Evolutionary conservation across 2,888 invertebrate genomes (phyloP).

Genomic region (Isotomurus palustris): DNA sequence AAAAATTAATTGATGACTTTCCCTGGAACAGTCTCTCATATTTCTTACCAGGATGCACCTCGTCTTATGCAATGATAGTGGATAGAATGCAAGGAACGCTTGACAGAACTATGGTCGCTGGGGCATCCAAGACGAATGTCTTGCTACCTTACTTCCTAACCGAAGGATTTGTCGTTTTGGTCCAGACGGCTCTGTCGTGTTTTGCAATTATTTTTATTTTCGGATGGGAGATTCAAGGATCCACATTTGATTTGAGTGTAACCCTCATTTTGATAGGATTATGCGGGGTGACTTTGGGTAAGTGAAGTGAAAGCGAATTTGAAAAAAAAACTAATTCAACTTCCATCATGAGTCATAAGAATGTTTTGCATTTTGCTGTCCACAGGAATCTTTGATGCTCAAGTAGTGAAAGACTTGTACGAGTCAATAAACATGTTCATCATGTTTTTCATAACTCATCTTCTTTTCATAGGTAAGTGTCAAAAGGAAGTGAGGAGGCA

Average conservation of each 20-base stretch:
- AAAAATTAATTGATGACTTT: too few relatives aligned
- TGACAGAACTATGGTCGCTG: constrained; percentile 15
- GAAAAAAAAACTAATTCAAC: neutral
- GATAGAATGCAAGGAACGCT: constrained; percentile 32
- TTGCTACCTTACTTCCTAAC: neutral
- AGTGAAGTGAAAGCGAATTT: too few relatives aligned
- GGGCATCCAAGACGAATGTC: constrained; percentile 1
- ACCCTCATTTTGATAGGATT: neutral
- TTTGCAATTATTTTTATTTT: neutral
- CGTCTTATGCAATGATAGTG: constrained; percentile 19
- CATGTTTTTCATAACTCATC: too few relatives aligned
- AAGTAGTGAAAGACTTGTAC: too few relatives aligned
- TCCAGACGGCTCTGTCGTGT: constrained; percentile 4
- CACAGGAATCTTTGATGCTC: too few relatives aligned
- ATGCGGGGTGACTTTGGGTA: constrained; percentile 5
- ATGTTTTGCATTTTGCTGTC: too few relatives aligned
- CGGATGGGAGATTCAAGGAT: constrained; percentile 10
- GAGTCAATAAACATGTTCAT: too few relatives aligned
- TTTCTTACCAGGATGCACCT: too few relatives aligned
- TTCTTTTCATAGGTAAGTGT: too few relatives aligned
- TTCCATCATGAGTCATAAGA: neutral
- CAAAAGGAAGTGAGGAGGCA: too few relatives aligned
- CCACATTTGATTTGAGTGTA: neutral
- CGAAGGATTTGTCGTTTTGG: constrained; percentile 2
- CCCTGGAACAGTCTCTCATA: too few relatives aligned